phyloP scores from a whole-genome alignment of 2,888 invertebrate genomes.

The Prostheceraeus crozeri region DNA sequence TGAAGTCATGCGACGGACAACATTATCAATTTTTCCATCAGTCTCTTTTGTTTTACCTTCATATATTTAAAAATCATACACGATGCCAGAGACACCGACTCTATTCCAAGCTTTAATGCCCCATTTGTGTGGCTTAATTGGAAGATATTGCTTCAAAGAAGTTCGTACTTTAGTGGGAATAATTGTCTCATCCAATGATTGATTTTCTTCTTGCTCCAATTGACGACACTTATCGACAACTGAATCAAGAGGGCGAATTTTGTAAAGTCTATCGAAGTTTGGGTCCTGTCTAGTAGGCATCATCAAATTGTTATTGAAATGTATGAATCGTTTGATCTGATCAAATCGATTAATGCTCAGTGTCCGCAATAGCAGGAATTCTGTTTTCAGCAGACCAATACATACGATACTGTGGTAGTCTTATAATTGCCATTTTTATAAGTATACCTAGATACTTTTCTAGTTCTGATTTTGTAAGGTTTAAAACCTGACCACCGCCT shows the following conservation, averaged over 20 bases:
- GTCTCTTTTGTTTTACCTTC: conserved; percentile 25
- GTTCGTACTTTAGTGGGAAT: conserved; percentile 39
- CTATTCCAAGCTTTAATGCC: conserved; percentile 39
- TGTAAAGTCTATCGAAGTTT: conserved; percentile 37
- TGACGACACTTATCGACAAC: conserved; percentile 33
- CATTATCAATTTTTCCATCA: background rate
- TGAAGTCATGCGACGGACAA: background rate
- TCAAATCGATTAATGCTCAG: conserved; percentile 24
- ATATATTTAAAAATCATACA: conserved; percentile 40
- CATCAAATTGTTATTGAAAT: conserved; percentile 39
- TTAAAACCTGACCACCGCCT: no score
- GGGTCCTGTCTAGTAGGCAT: conserved; percentile 24
- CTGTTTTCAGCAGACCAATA: conserved; percentile 8
- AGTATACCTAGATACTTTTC: conserved; percentile 26
- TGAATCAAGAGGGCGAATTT: conserved; percentile 40
- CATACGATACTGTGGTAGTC: conserved; percentile 25
- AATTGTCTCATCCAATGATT: conserved; percentile 41
- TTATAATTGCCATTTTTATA: background rate
- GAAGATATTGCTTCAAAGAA: conserved; percentile 40
- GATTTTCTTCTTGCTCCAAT: conserved; percentile 32
- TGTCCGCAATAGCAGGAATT: background rate
- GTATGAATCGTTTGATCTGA: conserved; percentile 36
- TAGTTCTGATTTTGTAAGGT: background rate
- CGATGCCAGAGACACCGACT: conserved; percentile 33
- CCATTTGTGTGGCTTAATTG: conserved; percentile 41